These are phyloP conservation scores for Campoplex nolae DNA, from an alignment of 2,888 invertebrate species.

Conservation along the genomic window DNA sequence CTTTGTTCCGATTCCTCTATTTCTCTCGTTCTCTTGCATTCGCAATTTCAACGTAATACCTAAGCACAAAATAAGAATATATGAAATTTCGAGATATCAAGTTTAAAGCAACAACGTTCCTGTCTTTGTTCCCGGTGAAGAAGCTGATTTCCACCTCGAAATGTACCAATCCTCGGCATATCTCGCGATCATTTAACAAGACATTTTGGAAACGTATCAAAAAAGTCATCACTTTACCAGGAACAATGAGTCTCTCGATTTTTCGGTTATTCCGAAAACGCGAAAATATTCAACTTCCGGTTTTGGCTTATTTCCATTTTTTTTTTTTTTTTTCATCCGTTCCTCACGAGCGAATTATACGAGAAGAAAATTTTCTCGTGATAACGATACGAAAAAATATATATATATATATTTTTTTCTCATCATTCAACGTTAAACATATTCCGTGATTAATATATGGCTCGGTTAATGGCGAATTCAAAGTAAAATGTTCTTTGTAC, in stretches of 20 bases:
- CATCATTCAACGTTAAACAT: background rate
- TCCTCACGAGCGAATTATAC: background rate
- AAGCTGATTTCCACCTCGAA: conserved; percentile 6
- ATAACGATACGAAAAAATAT: background rate
- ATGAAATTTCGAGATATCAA: background rate
- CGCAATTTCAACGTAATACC: conserved; percentile 31
- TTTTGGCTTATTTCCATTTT: conserved; percentile 9
- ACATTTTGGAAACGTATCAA: conserved; percentile 61
- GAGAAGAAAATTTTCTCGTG: background rate
- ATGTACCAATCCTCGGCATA: background rate
- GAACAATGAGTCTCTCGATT: conserved; percentile 43
- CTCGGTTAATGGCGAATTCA: background rate
- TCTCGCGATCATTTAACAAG: conserved; percentile 36
- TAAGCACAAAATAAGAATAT: background rate
- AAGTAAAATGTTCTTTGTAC: conserved; percentile 37
- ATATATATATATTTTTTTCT: too few species aligned
- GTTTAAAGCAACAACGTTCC: background rate
- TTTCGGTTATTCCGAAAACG: background rate
- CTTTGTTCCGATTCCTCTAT: conserved; percentile 47
- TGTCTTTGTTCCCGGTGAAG: conserved; percentile 28
- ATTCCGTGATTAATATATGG: background rate
- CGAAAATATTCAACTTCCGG: conserved; percentile 27
- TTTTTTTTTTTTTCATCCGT: background rate
- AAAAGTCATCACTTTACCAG: conserved; percentile 13
- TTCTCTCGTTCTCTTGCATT: conserved; percentile 6